Evolutionary conservation across 2,113 vertebrate species (phyloP), one percentile per base, ranked within the genome.

Genomic region (Barbus barbus): DNA sequence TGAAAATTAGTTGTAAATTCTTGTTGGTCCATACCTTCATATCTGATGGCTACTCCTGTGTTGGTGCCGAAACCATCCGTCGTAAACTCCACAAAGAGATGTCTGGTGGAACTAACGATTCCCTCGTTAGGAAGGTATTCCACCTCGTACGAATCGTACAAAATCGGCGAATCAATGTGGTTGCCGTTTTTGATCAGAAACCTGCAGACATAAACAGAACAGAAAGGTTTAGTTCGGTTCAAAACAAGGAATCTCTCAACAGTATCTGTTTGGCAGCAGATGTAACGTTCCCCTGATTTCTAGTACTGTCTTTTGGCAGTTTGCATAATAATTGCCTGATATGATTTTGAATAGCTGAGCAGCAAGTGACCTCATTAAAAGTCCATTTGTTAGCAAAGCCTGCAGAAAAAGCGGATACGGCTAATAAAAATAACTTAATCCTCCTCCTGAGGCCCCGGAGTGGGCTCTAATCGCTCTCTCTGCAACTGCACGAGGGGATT

Each of bases 81-180:
- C 71, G 94, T 97, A 87, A 98, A 93, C 87, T 98, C 96, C 73
- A 97, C 90, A 12, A 97, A 97, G 88, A 98, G 96, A 86, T 96
- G 90, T 0, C 91, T 92, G 18, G 92, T 89, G 0, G 92, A 93
- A 90, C 97, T 97, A 92, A 96, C 93, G 58, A 98, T 92, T 65
- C 97, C 97, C 90, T 98, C 97, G 0, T 97, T 97, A 83, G 97
- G 97, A 84, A 98, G 91, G 88, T 98, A 98, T 78, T 98, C 97
- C 90, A 98, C 97, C 88, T 97, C 96, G 0, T 97, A 98, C 7
- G 97, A 98, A 81, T 98, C 97, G 0, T 98, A 98, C 83, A 98
- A 93, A 0, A 95, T 93, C 0, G 95, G 92, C 0, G 96, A 94
- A 84, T 97, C 96, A 24, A 97, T 94, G 0, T 94, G 95, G 93